Percentiles rank a stretch among this genome's conserved stretches.
phyloP scores from a whole-genome alignment of 1,140 invertebrate genomes.

The Zaprionus davidi region DNA sequence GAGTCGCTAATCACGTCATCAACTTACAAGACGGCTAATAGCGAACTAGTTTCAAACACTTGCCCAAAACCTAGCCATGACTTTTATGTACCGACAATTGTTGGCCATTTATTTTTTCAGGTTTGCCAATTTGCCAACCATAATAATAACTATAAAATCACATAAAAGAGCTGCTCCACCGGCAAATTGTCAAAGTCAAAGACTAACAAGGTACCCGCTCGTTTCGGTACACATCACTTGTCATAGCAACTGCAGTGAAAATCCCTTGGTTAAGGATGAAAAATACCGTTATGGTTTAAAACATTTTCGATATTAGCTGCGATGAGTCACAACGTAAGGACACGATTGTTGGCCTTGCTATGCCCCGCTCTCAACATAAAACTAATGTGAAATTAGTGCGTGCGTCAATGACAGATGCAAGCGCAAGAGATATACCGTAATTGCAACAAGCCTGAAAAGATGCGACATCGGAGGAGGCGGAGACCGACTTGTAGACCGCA shows the following conservation, averaged over 20 bases:
- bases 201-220: too few relatives aligned
- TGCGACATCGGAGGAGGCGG: slow-evolving; percentile 8
- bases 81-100: slow-evolving; percentile 20
- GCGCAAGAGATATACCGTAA: slow-evolving; percentile 10
- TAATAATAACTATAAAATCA: too few relatives aligned
- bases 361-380: slow-evolving; percentile 25
- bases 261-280: slow-evolving; percentile 26
- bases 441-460: slow-evolving; percentile 9
- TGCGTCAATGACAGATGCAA: slow-evolving; percentile 71
- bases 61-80: slow-evolving; percentile 4
- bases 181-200: too few relatives aligned
- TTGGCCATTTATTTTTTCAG: neutral
- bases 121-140: too few relatives aligned
- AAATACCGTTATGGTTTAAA: neutral
- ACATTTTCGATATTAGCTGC: too few relatives aligned
- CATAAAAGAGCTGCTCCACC: too few relatives aligned
- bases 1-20: slow-evolving; percentile 42
- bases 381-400: slow-evolving; percentile 66
- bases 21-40: slow-evolving; percentile 59
- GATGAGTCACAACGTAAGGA: too few relatives aligned
- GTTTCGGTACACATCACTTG: too few relatives aligned
- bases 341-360: too few relatives aligned
- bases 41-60: slow-evolving; percentile 53
- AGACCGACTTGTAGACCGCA: slow-evolving; percentile 43
- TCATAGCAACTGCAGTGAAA: neutral